phyloP scores from a whole-genome alignment of 2,113 vertebrate genomes.

The Zosterops borbonicus region DNA sequence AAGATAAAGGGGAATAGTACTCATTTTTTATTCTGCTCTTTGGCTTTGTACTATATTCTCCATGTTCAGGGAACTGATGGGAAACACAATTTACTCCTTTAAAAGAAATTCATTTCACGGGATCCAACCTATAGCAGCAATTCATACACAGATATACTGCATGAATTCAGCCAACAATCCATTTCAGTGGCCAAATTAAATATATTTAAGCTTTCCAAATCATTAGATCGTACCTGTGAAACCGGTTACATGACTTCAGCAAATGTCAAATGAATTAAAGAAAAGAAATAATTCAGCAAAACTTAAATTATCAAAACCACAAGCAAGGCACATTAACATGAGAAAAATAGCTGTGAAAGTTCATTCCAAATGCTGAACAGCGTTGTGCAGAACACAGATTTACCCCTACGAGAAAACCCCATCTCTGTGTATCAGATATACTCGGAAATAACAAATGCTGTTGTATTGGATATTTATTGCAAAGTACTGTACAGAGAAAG shows the following conservation, averaged over 20 bases:
- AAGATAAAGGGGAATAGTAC: neutral
- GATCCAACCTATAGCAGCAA: neutral
- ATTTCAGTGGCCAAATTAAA: neutral
- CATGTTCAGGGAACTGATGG: neutral
- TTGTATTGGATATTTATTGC: slow-evolving; percentile 5
- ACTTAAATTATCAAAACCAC: neutral
- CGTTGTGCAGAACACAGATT: neutral
- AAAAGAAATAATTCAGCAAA: neutral
- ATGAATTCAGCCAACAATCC: neutral
- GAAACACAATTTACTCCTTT: neutral
- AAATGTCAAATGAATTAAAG: slow-evolving; percentile 1
- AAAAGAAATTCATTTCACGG: slow-evolving; percentile 18
- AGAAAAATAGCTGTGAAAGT: neutral
- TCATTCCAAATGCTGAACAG: neutral
- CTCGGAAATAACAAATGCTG: neutral
- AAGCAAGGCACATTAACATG: neutral
- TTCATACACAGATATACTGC: neutral
- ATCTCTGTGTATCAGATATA: neutral
- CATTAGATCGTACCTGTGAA: neutral
- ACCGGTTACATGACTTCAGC: neutral
- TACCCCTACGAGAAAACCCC: neutral
- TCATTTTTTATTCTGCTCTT: neutral
- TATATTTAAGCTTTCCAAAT: slow-evolving; percentile 1
- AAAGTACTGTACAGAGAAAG: neutral
- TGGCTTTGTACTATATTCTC: neutral